phyloP scores from a whole-genome alignment of 2,797 vertebrate species.

The Dryobates pubescens region DNA sequence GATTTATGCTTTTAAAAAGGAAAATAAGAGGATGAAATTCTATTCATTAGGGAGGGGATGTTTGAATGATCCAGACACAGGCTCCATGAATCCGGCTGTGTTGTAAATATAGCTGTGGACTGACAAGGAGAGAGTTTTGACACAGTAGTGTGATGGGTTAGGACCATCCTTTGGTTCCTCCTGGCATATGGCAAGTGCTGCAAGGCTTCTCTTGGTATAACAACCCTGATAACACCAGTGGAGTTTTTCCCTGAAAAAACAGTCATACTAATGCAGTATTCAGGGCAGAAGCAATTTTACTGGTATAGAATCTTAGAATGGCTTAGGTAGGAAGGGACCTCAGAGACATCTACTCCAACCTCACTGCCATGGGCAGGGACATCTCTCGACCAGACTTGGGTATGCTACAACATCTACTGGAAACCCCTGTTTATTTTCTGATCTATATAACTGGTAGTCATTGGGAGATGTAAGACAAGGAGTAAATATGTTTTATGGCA shows the following conservation, averaged over 20 bases:
- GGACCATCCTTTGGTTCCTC: background rate
- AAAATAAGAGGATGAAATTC: background rate
- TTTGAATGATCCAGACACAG: background rate
- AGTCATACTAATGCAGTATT: background rate
- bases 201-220: background rate
- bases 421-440: background rate
- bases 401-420: background rate
- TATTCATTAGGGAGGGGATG: background rate
- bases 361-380: no score
- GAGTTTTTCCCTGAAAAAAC: background rate
- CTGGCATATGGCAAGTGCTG: background rate
- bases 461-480: background rate
- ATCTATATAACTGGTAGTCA: background rate
- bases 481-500: background rate
- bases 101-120: background rate
- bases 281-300: background rate
- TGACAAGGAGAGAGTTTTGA: background rate
- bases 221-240: background rate
- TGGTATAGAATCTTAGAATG: background rate
- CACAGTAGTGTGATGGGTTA: background rate
- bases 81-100: background rate
- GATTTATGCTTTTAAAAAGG: background rate
- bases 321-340: no score
- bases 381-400: no score
- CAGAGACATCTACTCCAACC: no score